These are phyloP conservation scores for Belonocnema kinseyi DNA, from an alignment of 1,140 invertebrate genomes.

Conservation along the genomic window DNA sequence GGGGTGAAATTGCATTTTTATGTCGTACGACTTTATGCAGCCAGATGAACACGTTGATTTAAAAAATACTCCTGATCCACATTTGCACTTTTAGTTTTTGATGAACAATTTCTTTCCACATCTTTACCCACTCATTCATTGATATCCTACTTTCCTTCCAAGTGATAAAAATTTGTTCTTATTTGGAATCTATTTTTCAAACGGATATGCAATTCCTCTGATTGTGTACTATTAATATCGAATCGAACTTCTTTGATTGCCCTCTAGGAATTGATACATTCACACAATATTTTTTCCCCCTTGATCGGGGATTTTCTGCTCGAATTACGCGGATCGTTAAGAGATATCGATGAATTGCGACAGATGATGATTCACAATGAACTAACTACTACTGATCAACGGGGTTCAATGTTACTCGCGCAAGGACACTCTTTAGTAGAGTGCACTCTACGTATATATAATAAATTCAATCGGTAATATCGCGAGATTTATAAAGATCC, in stretches of 20 bases:
- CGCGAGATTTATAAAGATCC: slow-evolving; percentile 3
- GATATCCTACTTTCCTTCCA: too few relatives aligned
- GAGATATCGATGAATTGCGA: slow-evolving; percentile 24
- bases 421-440: slow-evolving; percentile 43
- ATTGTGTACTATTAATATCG: slow-evolving; percentile 6
- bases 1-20: too few relatives aligned
- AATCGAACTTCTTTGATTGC: background rate
- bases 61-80: too few relatives aligned
- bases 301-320: background rate
- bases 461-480: slow-evolving; percentile 3
- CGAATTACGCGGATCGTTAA: slow-evolving; percentile 24
- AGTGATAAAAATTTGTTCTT: background rate
- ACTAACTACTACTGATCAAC: slow-evolving; percentile 33
- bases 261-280: slow-evolving; percentile 10
- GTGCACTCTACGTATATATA: background rate
- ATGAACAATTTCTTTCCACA: too few relatives aligned
- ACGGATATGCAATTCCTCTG: background rate
- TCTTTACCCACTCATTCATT: too few relatives aligned
- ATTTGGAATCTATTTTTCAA: slow-evolving; percentile 5
- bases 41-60: too few relatives aligned
- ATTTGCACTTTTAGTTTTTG: too few relatives aligned
- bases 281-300: slow-evolving; percentile 52
- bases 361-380: slow-evolving; percentile 49
- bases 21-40: too few relatives aligned
- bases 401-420: slow-evolving; percentile 53